Conservation (phyloP, 1,140 invertebrate species). For the Physella acuta region DNA sequence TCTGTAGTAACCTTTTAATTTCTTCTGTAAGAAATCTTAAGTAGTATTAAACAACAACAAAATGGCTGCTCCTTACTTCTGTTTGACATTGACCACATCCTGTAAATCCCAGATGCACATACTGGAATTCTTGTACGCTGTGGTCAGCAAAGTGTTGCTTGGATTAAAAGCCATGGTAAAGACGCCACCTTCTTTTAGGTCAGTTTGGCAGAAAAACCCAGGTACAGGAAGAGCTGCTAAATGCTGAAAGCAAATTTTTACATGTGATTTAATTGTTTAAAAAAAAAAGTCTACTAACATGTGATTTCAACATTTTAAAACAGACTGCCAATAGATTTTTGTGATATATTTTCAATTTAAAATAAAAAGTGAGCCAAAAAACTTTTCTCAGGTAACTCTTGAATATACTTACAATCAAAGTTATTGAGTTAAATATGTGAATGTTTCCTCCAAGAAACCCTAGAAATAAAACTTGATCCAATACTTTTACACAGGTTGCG, state of each 20-base stretch:
- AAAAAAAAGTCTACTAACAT: too few relatives aligned
- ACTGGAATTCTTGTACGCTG: conserved; percentile 17
- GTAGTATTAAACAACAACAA: background rate
- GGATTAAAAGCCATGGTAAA: conserved; percentile 15
- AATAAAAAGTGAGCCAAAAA: too few relatives aligned
- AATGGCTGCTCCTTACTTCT: conserved; percentile 14
- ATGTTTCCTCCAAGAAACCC: conserved; percentile 10
- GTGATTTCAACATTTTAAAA: too few relatives aligned
- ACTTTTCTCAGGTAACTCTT: too few relatives aligned
- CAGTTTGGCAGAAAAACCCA: background rate
- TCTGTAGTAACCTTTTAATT: too few relatives aligned
- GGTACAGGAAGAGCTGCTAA: conserved; percentile 3
- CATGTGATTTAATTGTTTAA: too few relatives aligned
- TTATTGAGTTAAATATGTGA: conserved; percentile 9
- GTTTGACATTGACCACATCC: conserved; percentile 13
- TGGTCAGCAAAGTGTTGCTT: conserved; percentile 3
- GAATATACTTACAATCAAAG: conserved; percentile 5
- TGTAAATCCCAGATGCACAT: conserved; percentile 19
- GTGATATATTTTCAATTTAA: too few relatives aligned
- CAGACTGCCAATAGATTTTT: too few relatives aligned
- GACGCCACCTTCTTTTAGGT: conserved; percentile 2
- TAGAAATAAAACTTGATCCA: conserved; percentile 8
- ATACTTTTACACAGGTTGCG: conserved; percentile 4
- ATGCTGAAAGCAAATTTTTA: too few relatives aligned
- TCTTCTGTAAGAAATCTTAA: too few relatives aligned